Evolutionary conservation across 2,888 invertebrate genomes (phyloP), one percentile per base, ranked within the genome.

Genomic region (Priocnemis perturbator): DNA sequence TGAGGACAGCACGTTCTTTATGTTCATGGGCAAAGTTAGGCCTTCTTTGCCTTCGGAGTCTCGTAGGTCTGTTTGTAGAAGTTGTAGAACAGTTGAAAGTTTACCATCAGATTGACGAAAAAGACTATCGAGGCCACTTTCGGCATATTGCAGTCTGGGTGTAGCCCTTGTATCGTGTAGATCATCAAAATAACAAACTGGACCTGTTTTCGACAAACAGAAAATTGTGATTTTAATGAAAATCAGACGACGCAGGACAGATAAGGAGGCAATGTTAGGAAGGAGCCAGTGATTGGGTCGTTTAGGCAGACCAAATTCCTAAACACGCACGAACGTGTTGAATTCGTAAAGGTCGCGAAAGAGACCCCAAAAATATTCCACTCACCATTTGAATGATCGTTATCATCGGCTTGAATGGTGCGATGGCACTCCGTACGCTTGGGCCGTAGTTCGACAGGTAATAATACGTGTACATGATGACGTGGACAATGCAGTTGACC

Each of bases 381-480:
- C 90, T 88, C 88, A 93, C 92, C 93, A 95, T 93, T 89, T 95
- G 95, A 75, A 93, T 79, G 21, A 88, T 84, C 0, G 91, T 91
- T 44, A 91, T 79, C 76, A 87, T 88, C 26, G 87, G 87, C 79
- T 95, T 95, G 79, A 93, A 89, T 4, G 14, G 30, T 17, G 19
- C 11, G 11, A 67, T 4, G 11, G 55, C 23, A 26, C 3, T 47
- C 30, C 57, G 58, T 3, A 62, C 23, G 19, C 30, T 3, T 14
- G 58, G 59, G 0, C 92, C 92, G 61, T 92, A 90, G 65, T 92
- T 91, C 0, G 93, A 89, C 14, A 86, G 81, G 7, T 93, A 90
- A 83, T 95, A 95, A 87, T 95, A 95, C 0, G 90, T 90, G 84
- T 95, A 95, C 95, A 95, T 95, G 5, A 95, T 84, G 0, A 94